A percentile compares a stretch with the other conserved stretches of the same genome.
phyloP scores from a whole-genome alignment of 2,888 invertebrate genomes.

The Caenorhabditis plicata region DNA sequence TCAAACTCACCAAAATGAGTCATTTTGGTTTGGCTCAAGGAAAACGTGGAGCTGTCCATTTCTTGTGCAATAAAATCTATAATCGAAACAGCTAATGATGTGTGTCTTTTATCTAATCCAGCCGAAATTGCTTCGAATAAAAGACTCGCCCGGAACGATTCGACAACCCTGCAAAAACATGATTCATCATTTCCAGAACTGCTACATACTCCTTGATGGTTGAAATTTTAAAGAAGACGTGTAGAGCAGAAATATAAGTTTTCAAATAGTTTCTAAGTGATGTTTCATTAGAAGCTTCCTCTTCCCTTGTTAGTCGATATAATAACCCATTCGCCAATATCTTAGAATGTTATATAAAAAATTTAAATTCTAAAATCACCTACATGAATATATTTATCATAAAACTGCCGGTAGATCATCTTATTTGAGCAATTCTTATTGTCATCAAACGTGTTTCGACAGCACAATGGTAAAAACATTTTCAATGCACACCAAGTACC shows the following conservation, averaged over 20 bases:
- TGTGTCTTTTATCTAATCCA: slow-evolving; percentile 3
- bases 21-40: too few relatives aligned
- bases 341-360: too few relatives aligned
- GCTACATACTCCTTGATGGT: too few relatives aligned
- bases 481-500: neutral
- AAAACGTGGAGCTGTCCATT: neutral
- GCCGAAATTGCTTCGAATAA: slow-evolving; percentile 8
- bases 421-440: neutral
- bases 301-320: too few relatives aligned
- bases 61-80: slow-evolving; percentile 5
- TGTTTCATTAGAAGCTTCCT: too few relatives aligned
- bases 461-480: slow-evolving; percentile 1
- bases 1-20: slow-evolving; percentile 3
- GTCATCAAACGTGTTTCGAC: neutral
- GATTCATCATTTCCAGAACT: too few relatives aligned
- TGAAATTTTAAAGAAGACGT: too few relatives aligned
- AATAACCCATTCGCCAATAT: too few relatives aligned
- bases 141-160: slow-evolving; percentile 6
- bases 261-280: too few relatives aligned
- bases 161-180: neutral
- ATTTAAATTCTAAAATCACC: too few relatives aligned
- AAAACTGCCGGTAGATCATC: slow-evolving; percentile 1
- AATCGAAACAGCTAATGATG: neutral
- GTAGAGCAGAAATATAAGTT: neutral
- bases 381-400: too few relatives aligned